Evolutionary conservation across 2,113 vertebrate species (phyloP), one percentile per base, ranked within the genome.

Genomic region (Acrocephalus kingi): DNA sequence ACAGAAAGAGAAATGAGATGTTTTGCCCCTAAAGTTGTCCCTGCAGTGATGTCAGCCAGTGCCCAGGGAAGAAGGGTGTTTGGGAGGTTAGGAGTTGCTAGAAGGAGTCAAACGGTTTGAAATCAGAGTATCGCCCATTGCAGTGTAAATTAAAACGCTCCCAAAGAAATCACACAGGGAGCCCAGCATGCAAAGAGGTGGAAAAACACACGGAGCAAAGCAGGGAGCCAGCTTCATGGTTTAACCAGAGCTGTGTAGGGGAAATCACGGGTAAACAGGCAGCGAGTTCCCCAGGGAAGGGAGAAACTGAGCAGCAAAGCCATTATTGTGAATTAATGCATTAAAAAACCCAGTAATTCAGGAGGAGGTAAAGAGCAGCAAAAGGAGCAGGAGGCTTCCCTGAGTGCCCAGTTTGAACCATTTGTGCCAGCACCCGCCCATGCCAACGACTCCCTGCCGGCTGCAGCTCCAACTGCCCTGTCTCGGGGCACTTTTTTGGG

Each of bases 1-100:
- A 19, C 54, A 75, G 31, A 76, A 75, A 37, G 19, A 59, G 33
- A 59, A 87, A 66, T 2, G 7, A 33, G 49, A 85, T 1, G 30
- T 33, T 90, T 73, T 2, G 0, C 17, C 19, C 45, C 23, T 13
- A 2, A 63, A 84, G 10, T 10, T 23, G 43, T 17, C 19, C 67
- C 55, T 4, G 46, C 25, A 3, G 52, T 2, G 33, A 64, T 80
- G 86, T 14, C 24, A 22, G 31, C 22, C 58, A 19, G 19, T 0
- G 1, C 33, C 16, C 54, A 37, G 1, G 31, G 22, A 30, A 19
- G 21, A 58, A 46, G 13, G 19, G 0, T 5, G 0, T 31, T 84
- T 62, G 2, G 45, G 69, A 58, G 13, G 10, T 37, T 30, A 56
- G 71, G 23, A 69, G 39, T 11, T 48, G n/a, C 22, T n/a, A 10